Conservation (phyloP, 2,797 vertebrate species). For the Apogon hyalosoma region DNA sequence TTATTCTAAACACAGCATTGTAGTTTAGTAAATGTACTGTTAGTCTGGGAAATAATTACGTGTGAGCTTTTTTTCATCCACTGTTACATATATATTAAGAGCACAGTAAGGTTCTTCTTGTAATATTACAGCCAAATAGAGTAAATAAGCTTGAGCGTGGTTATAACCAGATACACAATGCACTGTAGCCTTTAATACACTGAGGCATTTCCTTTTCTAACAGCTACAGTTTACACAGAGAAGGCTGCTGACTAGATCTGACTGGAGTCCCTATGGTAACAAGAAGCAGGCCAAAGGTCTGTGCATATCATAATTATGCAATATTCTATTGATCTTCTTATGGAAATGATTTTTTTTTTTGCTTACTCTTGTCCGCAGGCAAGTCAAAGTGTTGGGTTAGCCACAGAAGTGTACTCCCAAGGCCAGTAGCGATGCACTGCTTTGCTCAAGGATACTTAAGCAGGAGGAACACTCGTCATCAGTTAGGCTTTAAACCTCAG, state of each 20-base stretch:
- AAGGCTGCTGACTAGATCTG: conserved; percentile 39
- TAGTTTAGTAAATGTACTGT: no score
- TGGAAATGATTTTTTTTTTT: conserved; percentile 57
- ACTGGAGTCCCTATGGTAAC: conserved; percentile 54
- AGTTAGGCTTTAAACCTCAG: conserved; percentile 15
- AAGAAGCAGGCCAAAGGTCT: conserved; percentile 57
- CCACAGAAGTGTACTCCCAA: conserved; percentile 25
- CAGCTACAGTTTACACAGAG: conserved; percentile 32
- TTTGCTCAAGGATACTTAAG: conserved; percentile 62
- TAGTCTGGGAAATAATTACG: no score
- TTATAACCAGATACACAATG: conserved; percentile 9
- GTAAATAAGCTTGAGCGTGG: background rate
- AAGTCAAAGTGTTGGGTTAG: conserved; percentile 37
- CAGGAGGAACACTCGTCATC: conserved; percentile 20
- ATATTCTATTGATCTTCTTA: conserved; percentile 60
- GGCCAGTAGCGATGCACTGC: conserved; percentile 31
- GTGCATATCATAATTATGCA: conserved; percentile 52
- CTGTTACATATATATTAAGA: conserved; percentile 3
- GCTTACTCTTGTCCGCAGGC: conserved; percentile 37
- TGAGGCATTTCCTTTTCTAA: conserved; percentile 22
- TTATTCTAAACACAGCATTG: no score
- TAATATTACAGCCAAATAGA: conserved; percentile 8
- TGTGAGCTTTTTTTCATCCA: no score
- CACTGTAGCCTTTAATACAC: conserved; percentile 14
- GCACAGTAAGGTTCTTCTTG: conserved; percentile 1